A percentile compares a stretch with the other conserved stretches of the same genome.
These are phyloP conservation scores for Rutpela maculata DNA, from an alignment of 2,888 invertebrate species.

Conservation along the genomic window DNA sequence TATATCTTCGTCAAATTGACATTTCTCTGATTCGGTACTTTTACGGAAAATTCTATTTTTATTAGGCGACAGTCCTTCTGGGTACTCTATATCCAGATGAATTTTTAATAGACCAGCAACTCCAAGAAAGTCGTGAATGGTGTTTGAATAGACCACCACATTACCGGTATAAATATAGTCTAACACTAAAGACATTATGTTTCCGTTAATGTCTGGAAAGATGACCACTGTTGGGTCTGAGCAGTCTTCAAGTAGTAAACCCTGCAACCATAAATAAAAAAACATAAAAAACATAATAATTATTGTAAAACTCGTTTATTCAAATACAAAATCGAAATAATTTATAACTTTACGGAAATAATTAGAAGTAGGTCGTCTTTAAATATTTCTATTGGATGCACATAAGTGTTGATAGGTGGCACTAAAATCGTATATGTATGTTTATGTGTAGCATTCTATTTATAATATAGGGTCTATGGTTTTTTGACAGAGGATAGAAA, in stretches of 20 bases:
- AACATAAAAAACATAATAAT: not conserved
- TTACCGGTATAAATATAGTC: constrained; percentile 84
- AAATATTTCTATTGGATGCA: no score
- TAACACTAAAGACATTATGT: constrained; percentile 79
- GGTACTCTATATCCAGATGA: constrained; percentile 57
- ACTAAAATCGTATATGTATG: no score
- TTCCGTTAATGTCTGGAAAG: constrained; percentile 80
- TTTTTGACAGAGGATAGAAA: no score
- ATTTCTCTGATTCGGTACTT: not conserved
- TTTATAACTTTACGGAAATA: no score
- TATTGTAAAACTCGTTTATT: no score
- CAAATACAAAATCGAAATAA: no score
- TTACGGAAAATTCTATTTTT: constrained; percentile 17
- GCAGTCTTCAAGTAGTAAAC: constrained; percentile 67
- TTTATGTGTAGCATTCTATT: no score
- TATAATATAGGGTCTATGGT: no score
- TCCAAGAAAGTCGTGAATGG: constrained; percentile 78
- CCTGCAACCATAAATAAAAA: no score
- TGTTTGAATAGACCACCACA: constrained; percentile 77
- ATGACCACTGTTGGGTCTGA: constrained; percentile 79
- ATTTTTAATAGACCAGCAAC: constrained; percentile 74
- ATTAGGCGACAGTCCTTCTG: not conserved
- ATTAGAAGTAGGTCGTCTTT: no score
- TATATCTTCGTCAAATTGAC: constrained; percentile 37
- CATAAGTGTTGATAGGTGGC: no score